These are phyloP conservation scores for Meiosimyza decipiens DNA, from an alignment of 2,888 invertebrate genomes.

Conservation along the genomic window DNA sequence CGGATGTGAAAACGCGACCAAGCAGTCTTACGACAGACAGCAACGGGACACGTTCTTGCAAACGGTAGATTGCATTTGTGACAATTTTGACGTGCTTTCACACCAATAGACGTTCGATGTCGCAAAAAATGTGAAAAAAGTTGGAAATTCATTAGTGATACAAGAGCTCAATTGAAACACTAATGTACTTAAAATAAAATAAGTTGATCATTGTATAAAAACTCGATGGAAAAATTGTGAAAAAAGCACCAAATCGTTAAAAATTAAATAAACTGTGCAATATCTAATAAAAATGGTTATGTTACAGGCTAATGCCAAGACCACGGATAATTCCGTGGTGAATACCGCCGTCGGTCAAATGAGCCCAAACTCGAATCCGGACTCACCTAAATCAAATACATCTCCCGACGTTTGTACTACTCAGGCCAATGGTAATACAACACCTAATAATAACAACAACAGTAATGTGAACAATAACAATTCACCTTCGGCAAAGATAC, in stretches of 20 bases:
- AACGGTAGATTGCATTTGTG: too few species aligned
- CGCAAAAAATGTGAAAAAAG: conserved; percentile 5
- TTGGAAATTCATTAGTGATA: not conserved
- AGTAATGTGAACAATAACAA: conserved; percentile 34
- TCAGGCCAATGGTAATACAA: not conserved
- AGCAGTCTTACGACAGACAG: conserved; percentile 63
- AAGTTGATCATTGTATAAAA: conserved; percentile 3
- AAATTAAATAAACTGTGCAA: conserved; percentile 22
- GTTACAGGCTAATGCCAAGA: conserved; percentile 64
- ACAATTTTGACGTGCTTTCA: too few species aligned
- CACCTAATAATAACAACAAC: conserved; percentile 30
- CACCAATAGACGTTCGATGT: not conserved
- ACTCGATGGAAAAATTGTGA: conserved; percentile 11
- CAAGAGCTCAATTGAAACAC: not conserved
- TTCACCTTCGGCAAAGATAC: conserved; percentile 52
- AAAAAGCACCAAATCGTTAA: conserved; percentile 18
- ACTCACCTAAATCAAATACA: conserved; percentile 65
- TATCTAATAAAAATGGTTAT: conserved; percentile 62
- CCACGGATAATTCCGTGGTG: conserved; percentile 44
- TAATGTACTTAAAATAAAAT: not conserved
- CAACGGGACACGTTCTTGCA: conserved; percentile 56
- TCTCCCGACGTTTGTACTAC: conserved; percentile 53
- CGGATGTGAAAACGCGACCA: conserved; percentile 49
- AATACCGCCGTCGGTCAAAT: conserved; percentile 56
- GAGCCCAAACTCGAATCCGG: conserved; percentile 65